phyloP scores from a whole-genome alignment of 2,797 vertebrate genomes.

The Pangasius mekongensis region DNA sequence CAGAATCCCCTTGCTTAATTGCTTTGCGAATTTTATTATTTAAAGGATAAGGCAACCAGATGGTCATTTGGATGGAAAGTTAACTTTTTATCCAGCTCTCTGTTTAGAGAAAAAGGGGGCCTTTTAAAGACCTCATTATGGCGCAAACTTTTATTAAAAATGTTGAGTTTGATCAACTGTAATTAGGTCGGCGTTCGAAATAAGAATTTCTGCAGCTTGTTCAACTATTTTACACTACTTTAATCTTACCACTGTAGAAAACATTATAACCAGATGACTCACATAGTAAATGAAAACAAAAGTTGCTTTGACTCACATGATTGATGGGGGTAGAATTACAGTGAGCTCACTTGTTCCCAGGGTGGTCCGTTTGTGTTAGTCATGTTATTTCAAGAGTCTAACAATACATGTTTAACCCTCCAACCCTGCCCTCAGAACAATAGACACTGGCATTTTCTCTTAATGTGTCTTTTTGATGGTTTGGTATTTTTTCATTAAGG shows the following conservation, averaged over 20 bases:
- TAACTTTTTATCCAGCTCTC: constrained; percentile 73
- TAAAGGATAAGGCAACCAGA: constrained; percentile 87
- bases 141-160: constrained; percentile 5
- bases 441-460: not conserved
- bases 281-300: constrained; percentile 60
- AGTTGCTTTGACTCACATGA: constrained; percentile 64
- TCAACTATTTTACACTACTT: not conserved
- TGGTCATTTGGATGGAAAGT: constrained; percentile 86
- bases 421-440: constrained; percentile 23
- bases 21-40: constrained; percentile 84
- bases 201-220: not conserved
- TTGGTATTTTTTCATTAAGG: not conserved
- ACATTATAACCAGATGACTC: constrained; percentile 53
- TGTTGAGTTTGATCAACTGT: not conserved
- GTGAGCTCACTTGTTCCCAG: constrained; percentile 57
- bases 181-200: not conserved
- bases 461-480: not conserved
- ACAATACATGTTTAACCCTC: constrained; percentile 53
- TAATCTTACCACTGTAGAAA: constrained; percentile 35
- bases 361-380: constrained; percentile 66
- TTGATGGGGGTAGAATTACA: constrained; percentile 66
- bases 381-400: constrained; percentile 56
- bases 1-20: constrained; percentile 81
- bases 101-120: constrained; percentile 70
- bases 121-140: constrained; percentile 57